Conservation (phyloP, 2,113 vertebrate genomes). For the Pipa parva region DNA sequence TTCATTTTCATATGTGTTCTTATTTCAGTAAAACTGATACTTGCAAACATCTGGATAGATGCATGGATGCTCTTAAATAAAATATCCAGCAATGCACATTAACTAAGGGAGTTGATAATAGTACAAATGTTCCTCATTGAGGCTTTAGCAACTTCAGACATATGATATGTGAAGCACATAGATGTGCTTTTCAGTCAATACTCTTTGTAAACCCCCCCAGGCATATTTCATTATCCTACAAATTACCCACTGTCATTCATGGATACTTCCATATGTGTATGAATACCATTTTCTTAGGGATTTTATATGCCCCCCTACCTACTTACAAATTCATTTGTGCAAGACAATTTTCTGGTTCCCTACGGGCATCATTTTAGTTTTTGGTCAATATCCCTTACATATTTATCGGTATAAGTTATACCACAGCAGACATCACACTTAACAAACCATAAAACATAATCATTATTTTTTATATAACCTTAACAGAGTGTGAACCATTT, state of each 20-base stretch:
- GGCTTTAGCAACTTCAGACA: not conserved
- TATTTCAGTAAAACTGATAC: too few species aligned
- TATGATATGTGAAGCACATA: not conserved
- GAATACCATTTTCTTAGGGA: not conserved
- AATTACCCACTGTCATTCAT: slow-evolving; percentile 20
- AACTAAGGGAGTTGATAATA: not conserved
- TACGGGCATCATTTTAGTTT: slow-evolving; percentile 6
- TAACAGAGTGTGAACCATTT: not conserved
- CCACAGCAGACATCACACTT: not conserved
- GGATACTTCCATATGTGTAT: slow-evolving; percentile 5
- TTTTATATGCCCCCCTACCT: not conserved
- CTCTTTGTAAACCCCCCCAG: slow-evolving; percentile 8
- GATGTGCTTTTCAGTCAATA: slow-evolving; percentile 10
- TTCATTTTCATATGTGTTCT: too few species aligned
- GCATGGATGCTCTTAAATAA: not conserved
- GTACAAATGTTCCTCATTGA: slow-evolving; percentile 1
- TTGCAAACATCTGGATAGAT: too few species aligned
- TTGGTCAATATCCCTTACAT: not conserved
- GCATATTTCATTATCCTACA: slow-evolving; percentile 25
- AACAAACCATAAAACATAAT: not conserved
- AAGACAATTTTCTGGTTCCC: slow-evolving; percentile 7
- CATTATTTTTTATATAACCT: not conserved
- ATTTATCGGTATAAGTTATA: not conserved
- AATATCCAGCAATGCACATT: not conserved
- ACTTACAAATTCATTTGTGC: slow-evolving; percentile 1